phyloP scores from a whole-genome alignment of 2,113 vertebrate genomes.

The Cinclus mexicanus region DNA sequence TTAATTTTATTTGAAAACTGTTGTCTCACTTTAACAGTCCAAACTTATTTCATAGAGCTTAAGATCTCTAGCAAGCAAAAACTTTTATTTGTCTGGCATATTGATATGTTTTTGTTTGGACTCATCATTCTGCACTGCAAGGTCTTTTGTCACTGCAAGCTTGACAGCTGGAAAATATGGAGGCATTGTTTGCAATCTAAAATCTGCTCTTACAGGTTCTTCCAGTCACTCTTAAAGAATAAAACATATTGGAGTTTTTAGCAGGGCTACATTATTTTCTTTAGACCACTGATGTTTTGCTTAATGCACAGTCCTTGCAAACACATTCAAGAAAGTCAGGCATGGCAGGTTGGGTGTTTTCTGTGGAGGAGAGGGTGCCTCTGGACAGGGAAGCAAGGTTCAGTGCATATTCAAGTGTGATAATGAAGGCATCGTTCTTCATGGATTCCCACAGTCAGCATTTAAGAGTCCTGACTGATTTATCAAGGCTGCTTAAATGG shows the following conservation, averaged over 20 bases:
- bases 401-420: background rate
- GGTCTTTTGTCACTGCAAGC: background rate
- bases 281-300: background rate
- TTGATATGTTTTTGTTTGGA: background rate
- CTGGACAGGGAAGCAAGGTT: background rate
- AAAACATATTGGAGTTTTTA: background rate
- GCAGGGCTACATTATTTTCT: background rate
- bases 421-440: background rate
- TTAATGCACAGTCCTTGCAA: background rate
- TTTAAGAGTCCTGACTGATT: background rate
- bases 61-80: background rate
- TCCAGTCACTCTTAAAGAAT: background rate
- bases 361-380: background rate
- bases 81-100: background rate
- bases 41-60: background rate
- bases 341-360: background rate
- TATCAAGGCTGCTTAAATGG: background rate
- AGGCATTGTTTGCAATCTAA: background rate
- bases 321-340: background rate
- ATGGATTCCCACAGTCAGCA: background rate
- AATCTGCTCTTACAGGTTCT: background rate
- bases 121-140: background rate
- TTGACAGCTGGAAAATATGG: background rate
- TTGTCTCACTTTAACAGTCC: constrained; percentile 11
- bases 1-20: constrained; percentile 24